Conservation (phyloP, 2,888 invertebrate genomes). For the Dermolepida albohirtum region DNA sequence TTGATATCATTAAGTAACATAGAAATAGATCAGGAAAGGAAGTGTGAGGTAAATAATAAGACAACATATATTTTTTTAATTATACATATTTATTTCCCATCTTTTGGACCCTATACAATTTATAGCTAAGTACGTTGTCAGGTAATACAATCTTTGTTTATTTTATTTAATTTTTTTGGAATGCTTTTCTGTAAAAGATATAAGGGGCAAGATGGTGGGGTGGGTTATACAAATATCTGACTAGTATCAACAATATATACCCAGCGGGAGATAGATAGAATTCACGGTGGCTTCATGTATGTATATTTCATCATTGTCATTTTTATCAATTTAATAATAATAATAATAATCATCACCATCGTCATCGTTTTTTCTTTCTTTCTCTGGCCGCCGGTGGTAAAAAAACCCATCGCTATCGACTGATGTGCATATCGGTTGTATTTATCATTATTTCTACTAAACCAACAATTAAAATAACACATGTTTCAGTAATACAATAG, state of each 20-base stretch:
- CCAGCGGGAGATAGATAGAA: slow-evolving; percentile 42
- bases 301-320: slow-evolving; percentile 4
- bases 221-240: slow-evolving; percentile 66
- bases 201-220: slow-evolving; percentile 65
- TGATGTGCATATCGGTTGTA: slow-evolving; percentile 55
- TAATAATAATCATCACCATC: neutral
- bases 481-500: slow-evolving; percentile 55
- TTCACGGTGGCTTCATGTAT: slow-evolving; percentile 20
- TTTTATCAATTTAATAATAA: neutral
- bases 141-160: slow-evolving; percentile 67
- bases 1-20: no score
- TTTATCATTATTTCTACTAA: slow-evolving; percentile 58
- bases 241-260: slow-evolving; percentile 64
- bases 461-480: slow-evolving; percentile 63
- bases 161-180: slow-evolving; percentile 66
- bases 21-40: neutral
- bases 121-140: slow-evolving; percentile 74
- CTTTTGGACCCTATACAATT: slow-evolving; percentile 80
- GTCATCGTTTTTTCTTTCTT: slow-evolving; percentile 23
- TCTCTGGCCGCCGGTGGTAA: slow-evolving; percentile 20
- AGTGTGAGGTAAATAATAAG: slow-evolving; percentile 3
- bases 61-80: slow-evolving; percentile 59
- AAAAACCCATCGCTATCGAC: slow-evolving; percentile 48
- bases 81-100: slow-evolving; percentile 79
- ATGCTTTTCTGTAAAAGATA: slow-evolving; percentile 64